These are phyloP conservation scores for Isaurus tuberculatus DNA, from an alignment of 92 coral and sea anemone genomes.

Conservation along the genomic window DNA sequence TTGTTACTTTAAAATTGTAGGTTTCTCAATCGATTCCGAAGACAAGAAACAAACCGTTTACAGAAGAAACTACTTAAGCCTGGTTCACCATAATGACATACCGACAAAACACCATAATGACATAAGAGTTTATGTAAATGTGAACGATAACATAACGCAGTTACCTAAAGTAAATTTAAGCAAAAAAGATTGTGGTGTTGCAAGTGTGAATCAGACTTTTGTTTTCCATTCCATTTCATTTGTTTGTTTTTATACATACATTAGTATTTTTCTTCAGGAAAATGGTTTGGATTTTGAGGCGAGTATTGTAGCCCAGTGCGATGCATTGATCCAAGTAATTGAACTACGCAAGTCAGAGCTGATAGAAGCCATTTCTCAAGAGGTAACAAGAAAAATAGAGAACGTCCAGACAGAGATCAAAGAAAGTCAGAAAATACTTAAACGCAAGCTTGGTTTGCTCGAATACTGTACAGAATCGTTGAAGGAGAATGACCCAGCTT, in stretches of 20 bases:
- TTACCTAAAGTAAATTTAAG: too few relatives aligned
- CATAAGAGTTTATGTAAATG: too few relatives aligned
- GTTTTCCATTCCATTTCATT: too few relatives aligned
- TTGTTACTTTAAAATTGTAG: too few relatives aligned
- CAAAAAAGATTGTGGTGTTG: too few relatives aligned
- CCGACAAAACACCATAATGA: too few relatives aligned
- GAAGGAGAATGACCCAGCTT: conserved; percentile 88
- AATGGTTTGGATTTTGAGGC: conserved; percentile 98
- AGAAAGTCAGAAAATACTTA: conserved; percentile 72
- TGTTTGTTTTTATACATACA: background rate
- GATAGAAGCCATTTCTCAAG: conserved; percentile 79
- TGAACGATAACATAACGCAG: too few relatives aligned
- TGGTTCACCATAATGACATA: too few relatives aligned
- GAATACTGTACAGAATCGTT: conserved; percentile 83
- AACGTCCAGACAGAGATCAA: conserved; percentile 75
- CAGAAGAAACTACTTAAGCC: too few relatives aligned
- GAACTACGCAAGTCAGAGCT: conserved; percentile 83
- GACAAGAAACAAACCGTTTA: too few relatives aligned
- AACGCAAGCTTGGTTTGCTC: conserved; percentile 68
- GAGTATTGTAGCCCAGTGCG: conserved; percentile 96
- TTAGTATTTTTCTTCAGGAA: conserved; percentile 65
- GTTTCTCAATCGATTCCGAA: too few relatives aligned
- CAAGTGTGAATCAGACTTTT: too few relatives aligned
- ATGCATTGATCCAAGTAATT: conserved; percentile 83
- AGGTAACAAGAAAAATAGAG: conserved; percentile 79